Evolutionary conservation across 2,113 vertebrate genomes (phyloP).

Genomic region (Onychostoma macrolepis): DNA sequence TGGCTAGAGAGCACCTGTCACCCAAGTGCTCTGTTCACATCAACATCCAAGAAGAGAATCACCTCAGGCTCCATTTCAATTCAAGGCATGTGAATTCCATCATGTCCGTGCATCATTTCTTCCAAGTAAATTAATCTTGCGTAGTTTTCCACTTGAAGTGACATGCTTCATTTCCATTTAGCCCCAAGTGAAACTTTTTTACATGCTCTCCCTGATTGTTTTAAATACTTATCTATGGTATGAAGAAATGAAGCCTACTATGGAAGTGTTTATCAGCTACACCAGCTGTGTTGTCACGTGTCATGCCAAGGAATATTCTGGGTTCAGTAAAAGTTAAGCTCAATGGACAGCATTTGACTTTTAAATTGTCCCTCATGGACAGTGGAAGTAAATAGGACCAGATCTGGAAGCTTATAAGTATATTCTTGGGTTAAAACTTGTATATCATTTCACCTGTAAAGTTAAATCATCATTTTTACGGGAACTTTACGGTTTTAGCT

Average conservation of each 20-base stretch:
- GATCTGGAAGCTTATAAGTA: neutral
- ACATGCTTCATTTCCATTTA: neutral
- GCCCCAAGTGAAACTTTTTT: neutral
- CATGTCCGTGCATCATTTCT: neutral
- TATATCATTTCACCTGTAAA: neutral
- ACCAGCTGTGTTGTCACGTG: neutral
- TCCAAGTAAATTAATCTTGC: neutral
- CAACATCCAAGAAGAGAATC: slow-evolving; percentile 11
- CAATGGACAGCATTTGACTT: neutral
- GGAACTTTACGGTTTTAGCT: neutral
- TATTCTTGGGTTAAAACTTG: neutral
- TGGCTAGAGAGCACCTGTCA: slow-evolving; percentile 19
- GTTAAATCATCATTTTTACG: neutral
- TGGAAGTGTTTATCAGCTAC: neutral
- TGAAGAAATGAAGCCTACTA: neutral
- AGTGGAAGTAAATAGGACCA: neutral
- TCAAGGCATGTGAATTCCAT: neutral
- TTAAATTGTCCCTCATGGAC: neutral
- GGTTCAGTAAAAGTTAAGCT: neutral
- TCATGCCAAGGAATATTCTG: neutral
- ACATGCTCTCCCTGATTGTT: neutral
- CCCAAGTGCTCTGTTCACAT: slow-evolving; percentile 24
- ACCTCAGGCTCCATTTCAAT: neutral
- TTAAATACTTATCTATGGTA: neutral
- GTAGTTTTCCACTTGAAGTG: neutral